phyloP scores from a whole-genome alignment of 2,797 vertebrate genomes.

The Pteronotus mesoamericanus region DNA sequence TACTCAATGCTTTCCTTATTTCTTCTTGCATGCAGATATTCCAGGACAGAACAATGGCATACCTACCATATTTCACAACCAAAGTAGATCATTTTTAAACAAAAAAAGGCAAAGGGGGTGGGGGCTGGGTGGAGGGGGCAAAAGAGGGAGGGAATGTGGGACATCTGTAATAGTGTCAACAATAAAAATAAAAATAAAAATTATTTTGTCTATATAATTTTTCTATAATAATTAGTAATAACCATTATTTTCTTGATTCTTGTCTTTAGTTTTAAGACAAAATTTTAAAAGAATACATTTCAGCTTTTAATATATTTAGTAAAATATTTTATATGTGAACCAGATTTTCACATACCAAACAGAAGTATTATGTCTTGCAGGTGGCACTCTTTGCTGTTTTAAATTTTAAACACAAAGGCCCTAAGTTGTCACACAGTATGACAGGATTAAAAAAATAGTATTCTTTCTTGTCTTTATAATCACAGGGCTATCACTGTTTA shows the following conservation, averaged over 20 bases:
- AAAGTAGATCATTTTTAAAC: not conserved
- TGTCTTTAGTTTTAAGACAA: constrained; percentile 35
- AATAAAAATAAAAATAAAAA: not conserved
- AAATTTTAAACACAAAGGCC: not conserved
- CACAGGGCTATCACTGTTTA: not conserved
- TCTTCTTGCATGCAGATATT: not conserved
- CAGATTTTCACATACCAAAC: constrained; percentile 5
- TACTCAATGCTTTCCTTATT: not conserved
- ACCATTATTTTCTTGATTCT: constrained; percentile 1
- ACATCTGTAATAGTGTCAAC: too few relatives aligned
- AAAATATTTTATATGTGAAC: not conserved
- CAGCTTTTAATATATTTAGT: not conserved
- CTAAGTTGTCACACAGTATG: not conserved
- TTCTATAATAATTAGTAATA: constrained; percentile 17
- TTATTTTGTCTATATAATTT: not conserved
- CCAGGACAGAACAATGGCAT: not conserved
- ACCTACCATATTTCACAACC: not conserved
- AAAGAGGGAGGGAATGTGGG: too few relatives aligned
- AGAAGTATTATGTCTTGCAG: not conserved
- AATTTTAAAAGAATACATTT: not conserved
- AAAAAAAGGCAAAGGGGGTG: not conserved
- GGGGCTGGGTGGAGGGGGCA: too few relatives aligned
- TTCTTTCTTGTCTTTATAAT: constrained; percentile 4
- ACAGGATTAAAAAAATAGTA: not conserved
- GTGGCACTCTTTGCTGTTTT: not conserved